These are phyloP conservation scores for Dryobota labecula DNA, from an alignment of 2,888 invertebrate genomes.

Conservation along the genomic window DNA sequence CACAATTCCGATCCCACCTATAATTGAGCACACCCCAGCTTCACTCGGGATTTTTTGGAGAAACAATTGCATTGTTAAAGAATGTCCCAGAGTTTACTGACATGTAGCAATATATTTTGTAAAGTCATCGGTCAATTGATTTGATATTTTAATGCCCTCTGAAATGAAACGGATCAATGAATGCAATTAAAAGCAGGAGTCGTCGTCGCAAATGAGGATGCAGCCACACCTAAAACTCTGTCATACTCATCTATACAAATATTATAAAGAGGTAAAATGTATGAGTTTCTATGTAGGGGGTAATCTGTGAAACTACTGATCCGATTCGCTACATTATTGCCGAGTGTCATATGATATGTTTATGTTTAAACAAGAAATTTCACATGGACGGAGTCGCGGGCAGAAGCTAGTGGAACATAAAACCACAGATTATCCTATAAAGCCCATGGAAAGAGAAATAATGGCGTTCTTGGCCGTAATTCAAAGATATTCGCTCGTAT, in stretches of 20 bases:
- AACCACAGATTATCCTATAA: constrained; percentile 17
- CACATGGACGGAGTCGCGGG: too few species aligned
- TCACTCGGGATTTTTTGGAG: constrained; percentile 4
- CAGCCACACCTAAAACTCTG: not conserved
- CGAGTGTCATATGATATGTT: too few species aligned
- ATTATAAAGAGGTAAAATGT: too few species aligned
- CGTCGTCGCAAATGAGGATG: not conserved
- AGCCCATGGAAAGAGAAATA: constrained; percentile 13
- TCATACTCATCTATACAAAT: too few species aligned
- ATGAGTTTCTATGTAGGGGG: too few species aligned
- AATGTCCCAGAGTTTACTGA: not conserved
- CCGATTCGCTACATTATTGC: too few species aligned
- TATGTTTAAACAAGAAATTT: too few species aligned
- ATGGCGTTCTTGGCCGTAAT: constrained; percentile 14
- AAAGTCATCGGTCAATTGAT: not conserved
- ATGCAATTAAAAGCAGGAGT: constrained; percentile 9
- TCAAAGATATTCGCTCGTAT: constrained; percentile 26
- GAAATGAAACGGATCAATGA: not conserved
- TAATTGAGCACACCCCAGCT: constrained; percentile 41
- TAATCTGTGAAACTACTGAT: too few species aligned
- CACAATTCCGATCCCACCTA: constrained; percentile 41
- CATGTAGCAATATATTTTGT: not conserved
- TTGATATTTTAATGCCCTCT: not conserved
- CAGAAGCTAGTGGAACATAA: constrained; percentile 34
- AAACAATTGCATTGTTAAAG: not conserved